Percentiles rank a stretch among this genome's conserved stretches.
phyloP scores from a whole-genome alignment of 2,888 invertebrate genomes.

The Mesochorus sp. region DNA sequence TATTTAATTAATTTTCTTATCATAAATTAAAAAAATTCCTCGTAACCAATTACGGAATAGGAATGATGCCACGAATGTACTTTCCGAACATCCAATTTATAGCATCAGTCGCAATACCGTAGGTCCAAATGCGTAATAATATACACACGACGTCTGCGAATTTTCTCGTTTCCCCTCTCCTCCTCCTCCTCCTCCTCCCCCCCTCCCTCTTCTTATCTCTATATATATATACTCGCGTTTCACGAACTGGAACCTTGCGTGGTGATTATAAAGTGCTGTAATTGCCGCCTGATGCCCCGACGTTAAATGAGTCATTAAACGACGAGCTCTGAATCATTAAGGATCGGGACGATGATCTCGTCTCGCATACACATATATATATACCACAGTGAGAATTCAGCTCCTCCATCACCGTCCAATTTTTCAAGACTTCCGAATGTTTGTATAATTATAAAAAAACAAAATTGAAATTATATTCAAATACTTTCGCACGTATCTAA shows the following conservation, averaged over 20 bases:
- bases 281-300: constrained; percentile 32
- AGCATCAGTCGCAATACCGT: background rate
- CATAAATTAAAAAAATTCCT: background rate
- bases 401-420: no score
- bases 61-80: background rate
- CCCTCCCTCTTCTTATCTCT: background rate
- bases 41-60: background rate
- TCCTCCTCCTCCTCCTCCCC: background rate
- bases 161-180: constrained; percentile 2
- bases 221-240: background rate
- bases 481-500: no score
- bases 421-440: background rate
- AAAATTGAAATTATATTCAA: no score
- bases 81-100: background rate
- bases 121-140: background rate
- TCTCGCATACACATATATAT: no score
- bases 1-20: background rate
- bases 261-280: constrained; percentile 39
- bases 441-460: no score
- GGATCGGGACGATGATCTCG: background rate
- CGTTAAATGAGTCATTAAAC: constrained; percentile 45
- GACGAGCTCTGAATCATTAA: constrained; percentile 38
- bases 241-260: background rate
- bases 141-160: background rate
- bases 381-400: no score